These are phyloP conservation scores for Streblospio benedicti DNA, from an alignment of 1,140 invertebrate genomes.

Conservation along the genomic window DNA sequence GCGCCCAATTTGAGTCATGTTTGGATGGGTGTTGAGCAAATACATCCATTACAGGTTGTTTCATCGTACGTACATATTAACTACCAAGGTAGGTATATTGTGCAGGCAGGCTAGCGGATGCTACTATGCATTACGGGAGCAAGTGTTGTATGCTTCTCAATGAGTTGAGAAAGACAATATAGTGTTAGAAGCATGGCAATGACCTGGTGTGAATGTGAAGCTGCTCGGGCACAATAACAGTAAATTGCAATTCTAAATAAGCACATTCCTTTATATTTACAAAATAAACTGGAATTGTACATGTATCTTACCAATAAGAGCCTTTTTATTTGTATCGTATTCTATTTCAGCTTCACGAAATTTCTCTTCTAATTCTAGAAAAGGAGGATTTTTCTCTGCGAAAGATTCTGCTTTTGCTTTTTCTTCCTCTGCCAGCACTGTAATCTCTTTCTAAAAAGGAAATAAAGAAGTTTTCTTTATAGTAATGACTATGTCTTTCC, in stretches of 20 bases:
- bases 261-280: not conserved
- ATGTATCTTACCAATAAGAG: slow-evolving; percentile 38
- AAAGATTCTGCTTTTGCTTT: slow-evolving; percentile 19
- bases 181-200: not conserved
- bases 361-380: slow-evolving; percentile 30
- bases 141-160: no score
- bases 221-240: not conserved
- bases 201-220: not conserved
- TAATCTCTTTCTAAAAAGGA: slow-evolving; percentile 26
- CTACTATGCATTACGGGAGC: no score
- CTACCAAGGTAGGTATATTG: no score
- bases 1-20: no score
- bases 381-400: slow-evolving; percentile 22
- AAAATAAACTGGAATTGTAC: no score
- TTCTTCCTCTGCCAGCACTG: slow-evolving; percentile 24
- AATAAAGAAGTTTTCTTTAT: not conserved
- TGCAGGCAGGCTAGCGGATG: no score
- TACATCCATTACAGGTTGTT: no score
- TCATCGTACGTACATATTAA: no score
- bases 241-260: not conserved
- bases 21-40: no score
- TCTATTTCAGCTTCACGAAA: slow-evolving; percentile 30
- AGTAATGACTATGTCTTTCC: not conserved
- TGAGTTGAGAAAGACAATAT: no score
- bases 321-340: slow-evolving; percentile 35